A percentile compares a stretch with the other conserved stretches of the same genome.
phyloP scores from a whole-genome alignment of 1,140 invertebrate species.

The Pseudomyrmex dendroicus region DNA sequence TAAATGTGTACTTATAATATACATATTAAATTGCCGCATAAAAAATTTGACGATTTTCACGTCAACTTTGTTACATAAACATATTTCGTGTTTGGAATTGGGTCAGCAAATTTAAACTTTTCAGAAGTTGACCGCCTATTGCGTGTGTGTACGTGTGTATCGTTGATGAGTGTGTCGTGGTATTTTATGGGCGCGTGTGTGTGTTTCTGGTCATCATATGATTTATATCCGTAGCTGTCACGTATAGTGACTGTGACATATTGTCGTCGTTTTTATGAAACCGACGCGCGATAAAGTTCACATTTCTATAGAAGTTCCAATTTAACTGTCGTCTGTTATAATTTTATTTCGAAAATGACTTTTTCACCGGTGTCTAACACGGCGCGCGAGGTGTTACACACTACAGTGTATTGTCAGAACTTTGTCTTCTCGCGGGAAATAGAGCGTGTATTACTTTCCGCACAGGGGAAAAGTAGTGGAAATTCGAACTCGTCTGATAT shows the following conservation, averaged over 20 bases:
- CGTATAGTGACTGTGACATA: slow-evolving; percentile 7
- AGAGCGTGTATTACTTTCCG: neutral
- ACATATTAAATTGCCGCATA: too few relatives aligned
- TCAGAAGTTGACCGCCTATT: neutral
- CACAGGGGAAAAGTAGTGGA: neutral
- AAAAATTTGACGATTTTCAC: too few relatives aligned
- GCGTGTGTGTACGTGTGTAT: neutral
- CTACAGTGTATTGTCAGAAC: too few relatives aligned
- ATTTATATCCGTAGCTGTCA: slow-evolving; percentile 48
- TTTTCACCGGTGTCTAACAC: neutral
- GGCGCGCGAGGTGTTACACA: neutral
- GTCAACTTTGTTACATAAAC: too few relatives aligned
- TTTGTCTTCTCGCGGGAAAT: neutral
- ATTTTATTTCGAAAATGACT: slow-evolving; percentile 1
- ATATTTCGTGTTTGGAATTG: neutral
- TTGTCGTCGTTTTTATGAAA: slow-evolving; percentile 33
- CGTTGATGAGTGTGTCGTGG: too few relatives aligned
- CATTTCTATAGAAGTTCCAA: slow-evolving; percentile 7
- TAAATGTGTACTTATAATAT: too few relatives aligned
- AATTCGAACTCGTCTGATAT: neutral
- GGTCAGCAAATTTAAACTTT: slow-evolving; percentile 25
- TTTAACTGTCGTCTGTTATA: slow-evolving; percentile 15
- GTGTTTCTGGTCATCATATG: slow-evolving; percentile 22
- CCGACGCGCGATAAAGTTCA: slow-evolving; percentile 20
- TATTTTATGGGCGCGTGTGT: neutral